Percentiles rank a stretch among this genome's conserved stretches.
phyloP scores from a whole-genome alignment of 2,888 invertebrate species.

The Hyalella azteca region DNA sequence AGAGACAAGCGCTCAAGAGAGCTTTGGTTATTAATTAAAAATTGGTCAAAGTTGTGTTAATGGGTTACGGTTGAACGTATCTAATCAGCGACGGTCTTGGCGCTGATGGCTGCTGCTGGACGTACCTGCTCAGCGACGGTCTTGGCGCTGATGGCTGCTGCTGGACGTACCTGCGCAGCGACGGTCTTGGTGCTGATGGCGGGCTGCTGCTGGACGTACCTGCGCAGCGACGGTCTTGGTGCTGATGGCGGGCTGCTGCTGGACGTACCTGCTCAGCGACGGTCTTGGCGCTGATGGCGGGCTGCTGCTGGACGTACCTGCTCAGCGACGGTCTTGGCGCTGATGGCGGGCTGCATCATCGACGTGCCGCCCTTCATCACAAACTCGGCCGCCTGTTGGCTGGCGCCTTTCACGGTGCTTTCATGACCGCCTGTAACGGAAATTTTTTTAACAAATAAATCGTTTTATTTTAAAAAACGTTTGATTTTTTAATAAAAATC shows the following conservation, averaged over 20 bases:
- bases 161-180: no score
- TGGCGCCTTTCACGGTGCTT: slow-evolving; percentile 80
- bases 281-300: slow-evolving; percentile 72
- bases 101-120: no score
- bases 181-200: slow-evolving; percentile 76
- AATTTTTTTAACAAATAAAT: no score
- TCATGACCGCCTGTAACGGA: neutral
- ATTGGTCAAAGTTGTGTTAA: no score
- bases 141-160: no score
- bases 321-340: slow-evolving; percentile 90
- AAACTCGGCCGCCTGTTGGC: slow-evolving; percentile 89
- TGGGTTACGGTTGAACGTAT: no score
- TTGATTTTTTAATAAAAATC: no score
- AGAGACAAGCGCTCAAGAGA: no score
- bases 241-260: slow-evolving; percentile 56
- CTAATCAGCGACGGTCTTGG: no score
- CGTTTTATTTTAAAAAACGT: no score
- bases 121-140: no score
- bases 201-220: slow-evolving; percentile 58
- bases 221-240: slow-evolving; percentile 90
- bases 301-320: slow-evolving; percentile 59
- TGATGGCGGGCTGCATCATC: slow-evolving; percentile 56
- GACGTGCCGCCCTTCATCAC: slow-evolving; percentile 76
- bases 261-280: slow-evolving; percentile 75
- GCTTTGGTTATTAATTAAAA: no score